Conservation (phyloP, 1,140 invertebrate species). For the Cyclargus thomasi region DNA sequence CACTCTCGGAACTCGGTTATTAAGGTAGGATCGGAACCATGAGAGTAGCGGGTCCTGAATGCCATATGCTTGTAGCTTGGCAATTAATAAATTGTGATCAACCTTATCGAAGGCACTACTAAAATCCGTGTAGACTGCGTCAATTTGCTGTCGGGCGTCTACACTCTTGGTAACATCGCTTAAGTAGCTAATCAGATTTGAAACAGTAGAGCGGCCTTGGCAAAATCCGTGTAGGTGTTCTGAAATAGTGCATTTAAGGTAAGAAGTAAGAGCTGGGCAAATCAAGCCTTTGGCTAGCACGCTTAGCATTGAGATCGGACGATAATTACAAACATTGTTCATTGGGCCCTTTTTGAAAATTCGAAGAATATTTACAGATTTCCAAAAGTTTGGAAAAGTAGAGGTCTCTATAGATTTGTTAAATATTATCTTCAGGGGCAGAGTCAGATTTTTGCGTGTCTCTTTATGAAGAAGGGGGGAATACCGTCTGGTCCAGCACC, state of each 20-base stretch:
- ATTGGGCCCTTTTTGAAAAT: constrained; percentile 24
- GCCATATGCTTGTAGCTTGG: too few relatives aligned
- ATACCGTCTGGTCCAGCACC: constrained; percentile 25
- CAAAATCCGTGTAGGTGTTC: constrained; percentile 24
- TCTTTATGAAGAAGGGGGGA: constrained; percentile 25
- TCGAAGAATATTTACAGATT: constrained; percentile 23
- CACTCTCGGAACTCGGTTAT: too few relatives aligned
- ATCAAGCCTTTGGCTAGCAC: constrained; percentile 22
- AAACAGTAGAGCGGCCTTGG: constrained; percentile 3
- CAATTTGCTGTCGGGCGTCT: constrained; percentile 16
- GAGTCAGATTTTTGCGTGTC: constrained; percentile 21
- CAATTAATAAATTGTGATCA: constrained; percentile 6
- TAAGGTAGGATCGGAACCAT: too few relatives aligned
- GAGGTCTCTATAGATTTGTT: constrained; percentile 19
- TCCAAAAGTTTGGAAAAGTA: constrained; percentile 23
- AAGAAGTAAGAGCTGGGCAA: constrained; percentile 16
- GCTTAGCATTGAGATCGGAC: constrained; percentile 24
- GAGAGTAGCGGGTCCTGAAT: too few relatives aligned
- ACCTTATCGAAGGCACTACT: constrained; percentile 24
- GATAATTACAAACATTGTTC: constrained; percentile 22
- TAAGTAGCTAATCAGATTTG: constrained; percentile 19
- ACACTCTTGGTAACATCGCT: constrained; percentile 6
- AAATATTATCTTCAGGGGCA: constrained; percentile 26
- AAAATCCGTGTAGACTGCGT: constrained; percentile 26
- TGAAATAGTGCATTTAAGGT: constrained; percentile 16